Percentiles rank a stretch among this genome's conserved stretches.
phyloP scores from a whole-genome alignment of 2,113 vertebrate species.

The Megaleporinus macrocephalus region DNA sequence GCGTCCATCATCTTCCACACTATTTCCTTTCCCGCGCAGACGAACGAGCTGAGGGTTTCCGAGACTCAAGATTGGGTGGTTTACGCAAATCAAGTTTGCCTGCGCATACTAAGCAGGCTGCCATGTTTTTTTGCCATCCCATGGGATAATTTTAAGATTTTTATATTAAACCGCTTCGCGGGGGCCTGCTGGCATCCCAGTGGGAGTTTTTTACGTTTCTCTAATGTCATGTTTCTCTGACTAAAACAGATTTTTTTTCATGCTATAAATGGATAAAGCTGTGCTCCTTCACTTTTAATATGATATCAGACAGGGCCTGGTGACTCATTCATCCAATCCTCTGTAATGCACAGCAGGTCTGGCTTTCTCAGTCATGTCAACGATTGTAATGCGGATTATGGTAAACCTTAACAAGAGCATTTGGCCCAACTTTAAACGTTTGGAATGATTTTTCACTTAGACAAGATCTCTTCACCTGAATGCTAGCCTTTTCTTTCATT shows the following conservation, averaged over 20 bases:
- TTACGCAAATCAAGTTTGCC: neutral
- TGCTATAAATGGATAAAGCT: slow-evolving; percentile 33
- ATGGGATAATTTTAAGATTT: slow-evolving; percentile 11
- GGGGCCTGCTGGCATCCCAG: neutral
- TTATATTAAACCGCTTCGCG: neutral
- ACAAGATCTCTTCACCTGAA: neutral
- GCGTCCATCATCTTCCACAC: neutral
- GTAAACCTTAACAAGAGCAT: neutral
- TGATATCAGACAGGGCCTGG: slow-evolving; percentile 19
- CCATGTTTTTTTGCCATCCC: neutral
- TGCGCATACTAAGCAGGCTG: neutral
- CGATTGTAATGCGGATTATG: slow-evolving; percentile 14
- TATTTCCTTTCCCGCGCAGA: neutral
- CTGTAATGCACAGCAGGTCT: slow-evolving; percentile 10
- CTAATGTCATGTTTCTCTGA: neutral
- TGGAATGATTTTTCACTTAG: neutral
- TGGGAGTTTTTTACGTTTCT: neutral
- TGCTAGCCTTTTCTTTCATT: neutral
- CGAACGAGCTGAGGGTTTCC: neutral
- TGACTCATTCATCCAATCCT: slow-evolving; percentile 39
- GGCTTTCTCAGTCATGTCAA: slow-evolving; percentile 7
- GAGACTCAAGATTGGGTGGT: neutral
- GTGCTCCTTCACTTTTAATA: slow-evolving; percentile 17
- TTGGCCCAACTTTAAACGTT: neutral
- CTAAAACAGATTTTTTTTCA: neutral